phyloP scores from a whole-genome alignment of 2,113 vertebrate genomes.

The Marmota monax region DNA sequence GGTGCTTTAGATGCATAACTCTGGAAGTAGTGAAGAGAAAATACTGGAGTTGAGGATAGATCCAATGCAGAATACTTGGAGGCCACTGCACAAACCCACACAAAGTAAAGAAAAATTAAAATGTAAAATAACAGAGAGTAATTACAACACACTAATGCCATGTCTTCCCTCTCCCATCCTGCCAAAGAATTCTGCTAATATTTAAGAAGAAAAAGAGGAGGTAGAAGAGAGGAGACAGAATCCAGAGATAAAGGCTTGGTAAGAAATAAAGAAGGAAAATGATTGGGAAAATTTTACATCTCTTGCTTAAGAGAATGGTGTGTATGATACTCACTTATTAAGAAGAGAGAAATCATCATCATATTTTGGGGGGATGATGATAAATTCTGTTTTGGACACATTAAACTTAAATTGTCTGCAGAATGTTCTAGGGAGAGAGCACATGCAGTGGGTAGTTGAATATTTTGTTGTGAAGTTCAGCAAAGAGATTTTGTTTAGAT shows the following conservation, averaged over 20 bases:
- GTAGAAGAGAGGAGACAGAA: background rate
- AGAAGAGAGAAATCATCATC: background rate
- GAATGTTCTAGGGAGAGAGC: background rate
- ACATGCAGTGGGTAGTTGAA: background rate
- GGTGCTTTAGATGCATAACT: background rate
- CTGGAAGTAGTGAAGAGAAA: background rate
- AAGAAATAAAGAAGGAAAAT: background rate
- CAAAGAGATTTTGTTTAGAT: background rate
- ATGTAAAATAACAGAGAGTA: background rate
- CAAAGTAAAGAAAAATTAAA: background rate
- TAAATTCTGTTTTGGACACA: background rate
- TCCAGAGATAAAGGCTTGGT: background rate
- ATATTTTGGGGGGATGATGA: background rate
- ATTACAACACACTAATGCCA: background rate
- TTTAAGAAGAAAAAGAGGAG: background rate
- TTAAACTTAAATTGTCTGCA: background rate
- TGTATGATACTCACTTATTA: background rate
- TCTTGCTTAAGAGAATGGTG: background rate
- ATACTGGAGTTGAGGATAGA: background rate
- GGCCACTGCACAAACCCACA: background rate
- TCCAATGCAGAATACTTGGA: background rate
- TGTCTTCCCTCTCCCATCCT: rapidly evolving
- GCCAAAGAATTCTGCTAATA: background rate
- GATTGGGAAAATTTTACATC: background rate
- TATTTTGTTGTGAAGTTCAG: background rate